Percentiles rank a stretch among this genome's conserved stretches.
Evolutionary conservation across 2,113 vertebrate genomes (phyloP).

Genomic region (Gopherus flavomarginatus): DNA sequence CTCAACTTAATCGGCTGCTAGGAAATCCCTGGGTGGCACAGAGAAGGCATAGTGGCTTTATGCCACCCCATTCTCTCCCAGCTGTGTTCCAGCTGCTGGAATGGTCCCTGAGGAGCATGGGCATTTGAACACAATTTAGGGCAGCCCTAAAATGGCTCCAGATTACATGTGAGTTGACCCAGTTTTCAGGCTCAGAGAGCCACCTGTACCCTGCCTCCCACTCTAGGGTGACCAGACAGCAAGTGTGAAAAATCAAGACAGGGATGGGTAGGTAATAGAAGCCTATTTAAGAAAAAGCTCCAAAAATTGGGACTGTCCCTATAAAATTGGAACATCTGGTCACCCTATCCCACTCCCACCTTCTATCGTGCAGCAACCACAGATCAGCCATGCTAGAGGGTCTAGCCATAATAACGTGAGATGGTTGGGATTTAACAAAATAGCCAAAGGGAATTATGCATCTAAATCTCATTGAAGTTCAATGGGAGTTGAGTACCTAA

Average conservation of each 20-base stretch:
- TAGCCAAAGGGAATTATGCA: background rate
- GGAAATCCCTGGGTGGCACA: background rate
- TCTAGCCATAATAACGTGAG: background rate
- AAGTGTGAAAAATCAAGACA: too few species aligned
- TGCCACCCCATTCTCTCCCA: background rate
- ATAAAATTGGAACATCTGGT: too few species aligned
- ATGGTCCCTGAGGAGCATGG: too few species aligned
- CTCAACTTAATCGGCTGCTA: background rate
- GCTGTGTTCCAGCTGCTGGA: background rate
- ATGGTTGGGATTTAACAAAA: background rate
- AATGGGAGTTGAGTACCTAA: background rate
- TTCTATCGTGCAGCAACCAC: background rate
- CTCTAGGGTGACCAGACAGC: too few species aligned
- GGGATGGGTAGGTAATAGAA: too few species aligned
- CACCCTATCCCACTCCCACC: background rate
- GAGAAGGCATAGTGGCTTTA: background rate
- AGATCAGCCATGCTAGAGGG: background rate
- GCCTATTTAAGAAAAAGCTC: too few species aligned
- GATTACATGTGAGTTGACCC: background rate
- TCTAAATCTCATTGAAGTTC: background rate
- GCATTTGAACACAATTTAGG: background rate
- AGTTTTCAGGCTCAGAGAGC: background rate
- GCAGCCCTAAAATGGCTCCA: background rate
- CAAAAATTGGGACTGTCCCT: too few species aligned
- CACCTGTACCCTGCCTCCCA: background rate